Evolutionary conservation across 2,888 invertebrate genomes (phyloP).

Genomic region (Rhagonycha lutea): DNA sequence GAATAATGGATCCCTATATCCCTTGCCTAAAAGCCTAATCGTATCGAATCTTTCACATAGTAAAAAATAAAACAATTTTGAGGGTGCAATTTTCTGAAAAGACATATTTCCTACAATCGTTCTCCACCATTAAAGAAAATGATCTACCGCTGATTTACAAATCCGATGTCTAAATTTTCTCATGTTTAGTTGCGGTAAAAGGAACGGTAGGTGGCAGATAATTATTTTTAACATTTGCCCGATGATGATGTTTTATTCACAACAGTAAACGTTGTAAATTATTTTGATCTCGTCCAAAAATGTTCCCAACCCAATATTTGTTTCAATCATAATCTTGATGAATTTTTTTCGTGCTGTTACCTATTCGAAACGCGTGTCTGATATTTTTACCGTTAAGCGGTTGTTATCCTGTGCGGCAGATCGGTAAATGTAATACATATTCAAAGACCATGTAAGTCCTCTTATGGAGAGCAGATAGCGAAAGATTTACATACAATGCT

Average conservation of each 20-base stretch:
- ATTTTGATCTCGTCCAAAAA: neutral
- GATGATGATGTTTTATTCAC: neutral
- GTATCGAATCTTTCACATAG: constrained; percentile 18
- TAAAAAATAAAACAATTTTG: constrained; percentile 13
- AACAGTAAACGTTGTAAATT: neutral
- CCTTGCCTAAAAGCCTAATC: constrained; percentile 22
- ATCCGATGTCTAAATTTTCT: neutral
- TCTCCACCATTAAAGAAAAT: neutral
- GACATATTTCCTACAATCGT: neutral
- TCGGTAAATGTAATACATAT: constrained; percentile 38
- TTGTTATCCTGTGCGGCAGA: constrained; percentile 32
- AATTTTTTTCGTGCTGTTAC: constrained; percentile 13
- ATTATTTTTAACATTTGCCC: neutral
- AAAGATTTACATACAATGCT: constrained; percentile 31
- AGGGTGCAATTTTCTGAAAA: neutral
- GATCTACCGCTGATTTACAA: neutral
- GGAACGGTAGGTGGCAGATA: neutral
- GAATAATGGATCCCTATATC: constrained; percentile 44
- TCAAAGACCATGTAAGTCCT: constrained; percentile 35
- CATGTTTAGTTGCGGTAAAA: neutral
- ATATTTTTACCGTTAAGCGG: constrained; percentile 31
- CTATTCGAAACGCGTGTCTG: constrained; percentile 26
- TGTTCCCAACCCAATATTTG: neutral
- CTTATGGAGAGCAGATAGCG: constrained; percentile 33
- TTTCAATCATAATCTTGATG: constrained; percentile 1